Percentiles rank a stretch among this genome's conserved stretches.
phyloP scores from a whole-genome alignment of 2,113 vertebrate genomes.

The Charadrius vociferus region DNA sequence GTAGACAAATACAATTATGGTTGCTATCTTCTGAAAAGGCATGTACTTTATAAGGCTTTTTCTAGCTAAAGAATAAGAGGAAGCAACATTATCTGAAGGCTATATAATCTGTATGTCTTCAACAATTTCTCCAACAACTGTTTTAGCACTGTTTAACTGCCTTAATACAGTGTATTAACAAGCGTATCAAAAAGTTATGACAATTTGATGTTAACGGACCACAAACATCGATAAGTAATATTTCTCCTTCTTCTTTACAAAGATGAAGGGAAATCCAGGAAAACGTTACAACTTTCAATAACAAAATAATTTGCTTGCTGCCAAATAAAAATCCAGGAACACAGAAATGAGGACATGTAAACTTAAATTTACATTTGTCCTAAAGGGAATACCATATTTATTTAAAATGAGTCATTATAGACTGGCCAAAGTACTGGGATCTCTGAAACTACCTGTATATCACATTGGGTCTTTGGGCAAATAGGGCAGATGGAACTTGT shows the following conservation, averaged over 20 bases:
- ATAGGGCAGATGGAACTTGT: accelerated
- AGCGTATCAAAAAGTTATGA: background rate
- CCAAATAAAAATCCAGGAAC: background rate
- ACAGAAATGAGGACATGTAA: accelerated
- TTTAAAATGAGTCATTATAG: accelerated
- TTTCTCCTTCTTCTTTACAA: background rate
- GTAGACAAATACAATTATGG: background rate
- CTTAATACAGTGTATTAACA: background rate
- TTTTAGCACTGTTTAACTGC: background rate
- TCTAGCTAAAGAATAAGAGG: background rate
- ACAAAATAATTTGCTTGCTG: background rate
- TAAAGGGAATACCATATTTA: accelerated
- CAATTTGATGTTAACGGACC: background rate
- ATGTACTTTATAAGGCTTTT: background rate
- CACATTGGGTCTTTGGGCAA: background rate
- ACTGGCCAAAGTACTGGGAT: background rate
- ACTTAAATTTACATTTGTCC: background rate
- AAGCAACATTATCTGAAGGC: background rate
- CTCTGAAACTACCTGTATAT: background rate
- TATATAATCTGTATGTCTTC: background rate
- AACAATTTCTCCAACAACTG: background rate
- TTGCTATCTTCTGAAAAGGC: background rate
- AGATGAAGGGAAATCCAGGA: too few species aligned
- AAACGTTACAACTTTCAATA: background rate
- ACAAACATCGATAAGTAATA: background rate